Evolutionary conservation across 2,113 vertebrate species (phyloP).

Genomic region (Odocoileus hemionus): DNA sequence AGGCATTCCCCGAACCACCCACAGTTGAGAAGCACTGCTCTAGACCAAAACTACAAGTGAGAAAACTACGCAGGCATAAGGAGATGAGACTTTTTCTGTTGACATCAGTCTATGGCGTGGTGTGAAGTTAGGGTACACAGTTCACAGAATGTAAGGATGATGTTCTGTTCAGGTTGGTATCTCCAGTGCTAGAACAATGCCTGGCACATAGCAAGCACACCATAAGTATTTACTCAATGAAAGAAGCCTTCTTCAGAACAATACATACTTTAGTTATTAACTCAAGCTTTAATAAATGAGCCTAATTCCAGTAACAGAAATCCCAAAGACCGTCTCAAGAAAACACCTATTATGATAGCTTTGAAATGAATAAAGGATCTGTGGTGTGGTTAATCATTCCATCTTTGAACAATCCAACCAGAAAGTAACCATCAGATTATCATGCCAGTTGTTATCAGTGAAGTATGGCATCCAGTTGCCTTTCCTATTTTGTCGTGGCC

Average conservation of each 20-base stretch:
- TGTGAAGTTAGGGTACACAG: neutral
- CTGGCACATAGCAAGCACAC: neutral
- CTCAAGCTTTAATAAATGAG: conserved; percentile 53
- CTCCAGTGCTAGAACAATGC: neutral
- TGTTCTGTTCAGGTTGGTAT: neutral
- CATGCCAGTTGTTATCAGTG: conserved; percentile 57
- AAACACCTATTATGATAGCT: conserved; percentile 62
- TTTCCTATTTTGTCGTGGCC: conserved; percentile 57
- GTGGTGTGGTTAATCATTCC: conserved; percentile 62
- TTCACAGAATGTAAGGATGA: neutral
- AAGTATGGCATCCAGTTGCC: conserved; percentile 65
- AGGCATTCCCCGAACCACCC: neutral
- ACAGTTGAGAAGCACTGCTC: neutral
- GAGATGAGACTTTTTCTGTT: neutral
- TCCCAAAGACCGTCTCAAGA: conserved; percentile 56
- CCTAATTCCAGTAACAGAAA: conserved; percentile 69
- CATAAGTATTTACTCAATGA: conserved; percentile 4
- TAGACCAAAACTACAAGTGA: neutral
- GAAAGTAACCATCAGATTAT: conserved; percentile 73
- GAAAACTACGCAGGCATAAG: neutral
- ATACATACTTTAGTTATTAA: conserved; percentile 52
- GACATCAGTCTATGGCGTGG: neutral
- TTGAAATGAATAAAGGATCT: conserved; percentile 67
- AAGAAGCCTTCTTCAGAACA: conserved; percentile 52
- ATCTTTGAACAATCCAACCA: conserved; percentile 72